Percentiles rank a stretch among this genome's conserved stretches.
Conservation (phyloP, 1,140 invertebrate genomes). For the Monochamus saltuarius region DNA sequence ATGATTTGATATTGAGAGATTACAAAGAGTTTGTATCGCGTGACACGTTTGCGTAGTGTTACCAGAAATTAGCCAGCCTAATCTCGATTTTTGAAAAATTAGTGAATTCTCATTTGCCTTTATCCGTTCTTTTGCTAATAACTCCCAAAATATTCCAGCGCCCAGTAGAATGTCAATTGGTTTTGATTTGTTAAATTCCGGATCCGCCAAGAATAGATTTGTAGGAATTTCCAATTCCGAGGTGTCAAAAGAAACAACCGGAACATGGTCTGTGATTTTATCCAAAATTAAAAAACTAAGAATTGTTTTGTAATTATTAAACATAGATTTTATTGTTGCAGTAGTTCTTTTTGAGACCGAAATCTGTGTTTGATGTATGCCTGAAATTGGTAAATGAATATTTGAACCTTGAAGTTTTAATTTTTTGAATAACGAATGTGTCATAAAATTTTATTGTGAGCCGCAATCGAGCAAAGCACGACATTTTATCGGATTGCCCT, state of each 20-base stretch:
- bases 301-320: constrained; percentile 6
- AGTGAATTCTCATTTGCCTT: constrained; percentile 3
- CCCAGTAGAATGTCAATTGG: constrained; percentile 33
- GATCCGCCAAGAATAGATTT: constrained; percentile 38
- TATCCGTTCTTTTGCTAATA: constrained; percentile 9
- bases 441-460: constrained; percentile 24
- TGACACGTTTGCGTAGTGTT: constrained; percentile 16
- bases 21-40: not conserved
- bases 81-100: constrained; percentile 19
- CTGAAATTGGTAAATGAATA: constrained; percentile 16
- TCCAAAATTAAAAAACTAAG: constrained; percentile 18
- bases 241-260: constrained; percentile 3
- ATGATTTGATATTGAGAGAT: not conserved
- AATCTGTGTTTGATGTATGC: constrained; percentile 12
- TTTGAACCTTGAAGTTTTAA: constrained; percentile 9
- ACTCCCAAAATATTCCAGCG: constrained; percentile 12
- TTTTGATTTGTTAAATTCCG: constrained; percentile 32
- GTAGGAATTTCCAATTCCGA: constrained; percentile 30
- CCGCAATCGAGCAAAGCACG: constrained; percentile 12
- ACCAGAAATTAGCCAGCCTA: constrained; percentile 21
- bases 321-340: constrained; percentile 1
- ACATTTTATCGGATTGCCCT: constrained; percentile 9
- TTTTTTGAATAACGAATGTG: constrained; percentile 5
- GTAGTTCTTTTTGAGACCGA: not conserved
- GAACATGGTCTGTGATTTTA: constrained; percentile 3